Base-by-base conservation (phyloP, 2,888 invertebrate species). In the Agriopis leucophaearia region DNA sequence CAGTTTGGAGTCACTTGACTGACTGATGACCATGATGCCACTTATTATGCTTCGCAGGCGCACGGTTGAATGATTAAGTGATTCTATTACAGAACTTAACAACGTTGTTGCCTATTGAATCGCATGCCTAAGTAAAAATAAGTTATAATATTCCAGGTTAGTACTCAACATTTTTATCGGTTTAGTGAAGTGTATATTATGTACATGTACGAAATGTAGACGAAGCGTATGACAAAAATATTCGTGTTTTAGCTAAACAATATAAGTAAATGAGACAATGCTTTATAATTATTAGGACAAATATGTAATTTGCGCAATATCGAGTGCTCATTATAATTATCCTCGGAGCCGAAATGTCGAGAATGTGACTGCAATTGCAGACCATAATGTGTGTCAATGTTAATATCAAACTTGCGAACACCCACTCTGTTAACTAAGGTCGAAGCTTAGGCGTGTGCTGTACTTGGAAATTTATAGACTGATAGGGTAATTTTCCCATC, bases 331-430 rank as follows among this genome's bases (percentile, higher is more conserved):
- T 86, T 82, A 79, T 82, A 80, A 84, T 84, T 84, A 81, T 82
- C 81, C 79, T 80, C 76, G 69, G 64, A 82, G 81, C 74, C 76
- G 76, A 83, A 87, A 69, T 60, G 78, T 78, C 81, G 78, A 83
- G 84, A 87, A 87, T 87, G 86, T 86, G 80, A 76, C 74, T 84
- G 84, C 80, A 83, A 83, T 85, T 84, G 82, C 81, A 76, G 78
- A 79, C 77, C 78, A 74, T 79, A 77, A 90, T 90, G 88, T 91
- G 77, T 90, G 92, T 92, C 92, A 92, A 90, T 92, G 92, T 84
- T 91, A 89, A 88, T 86, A 84, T 80, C n/a, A 75, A 75, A 76
- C 75, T 76, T 64, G 80, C 84, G 75, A 79, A 88, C 90, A 84
- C 90, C 88, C 86, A 89, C 89, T 82, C 79, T 64, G 74, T 68